These are phyloP conservation scores for Isotomurus palustris DNA, from an alignment of 2,888 invertebrate species.

Conservation along the genomic window DNA sequence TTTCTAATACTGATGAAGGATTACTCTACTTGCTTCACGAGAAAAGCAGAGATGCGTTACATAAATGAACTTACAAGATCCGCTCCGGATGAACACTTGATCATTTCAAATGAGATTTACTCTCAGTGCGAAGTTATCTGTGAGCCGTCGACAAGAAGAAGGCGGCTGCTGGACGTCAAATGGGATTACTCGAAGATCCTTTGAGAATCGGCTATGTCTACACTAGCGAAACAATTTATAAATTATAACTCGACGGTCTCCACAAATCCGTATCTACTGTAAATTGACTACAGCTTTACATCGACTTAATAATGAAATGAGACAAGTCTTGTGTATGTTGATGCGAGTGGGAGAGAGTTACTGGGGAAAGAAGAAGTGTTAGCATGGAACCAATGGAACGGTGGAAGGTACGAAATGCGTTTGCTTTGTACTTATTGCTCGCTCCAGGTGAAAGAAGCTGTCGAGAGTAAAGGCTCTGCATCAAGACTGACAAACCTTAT, in stretches of 20 bases:
- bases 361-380: background rate
- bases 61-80: background rate
- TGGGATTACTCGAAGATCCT: no score
- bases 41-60: background rate
- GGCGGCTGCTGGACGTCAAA: no score
- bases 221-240: no score
- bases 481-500: conserved; percentile 2
- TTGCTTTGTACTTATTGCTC: background rate
- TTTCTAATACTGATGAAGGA: no score
- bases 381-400: background rate
- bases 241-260: no score
- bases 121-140: background rate
- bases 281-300: no score
- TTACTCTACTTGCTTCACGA: background rate
- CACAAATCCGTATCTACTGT: no score
- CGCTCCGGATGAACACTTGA: background rate
- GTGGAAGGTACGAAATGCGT: background rate
- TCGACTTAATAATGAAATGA: no score
- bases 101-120: background rate
- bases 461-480: conserved; percentile 8
- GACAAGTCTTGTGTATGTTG: background rate
- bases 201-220: no score
- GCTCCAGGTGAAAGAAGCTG: background rate
- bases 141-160: no score
- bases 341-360: background rate